Evolutionary conservation across 2,888 invertebrate genomes (phyloP).

Genomic region (Anoplius nigerrimus): DNA sequence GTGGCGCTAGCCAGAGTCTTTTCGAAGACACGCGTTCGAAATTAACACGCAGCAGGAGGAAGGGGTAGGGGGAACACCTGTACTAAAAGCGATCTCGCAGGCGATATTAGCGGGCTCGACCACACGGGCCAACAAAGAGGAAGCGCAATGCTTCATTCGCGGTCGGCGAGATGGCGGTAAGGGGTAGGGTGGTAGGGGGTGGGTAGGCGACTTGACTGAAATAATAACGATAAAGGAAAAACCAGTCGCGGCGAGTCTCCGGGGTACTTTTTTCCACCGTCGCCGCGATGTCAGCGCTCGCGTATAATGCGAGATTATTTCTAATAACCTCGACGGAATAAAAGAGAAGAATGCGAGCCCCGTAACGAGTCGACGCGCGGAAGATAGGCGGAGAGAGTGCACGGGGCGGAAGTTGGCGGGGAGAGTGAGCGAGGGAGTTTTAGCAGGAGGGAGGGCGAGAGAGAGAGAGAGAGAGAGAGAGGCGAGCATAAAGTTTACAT

Average conservation of each 20-base stretch:
- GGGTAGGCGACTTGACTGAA: background rate
- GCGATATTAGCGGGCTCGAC: no score
- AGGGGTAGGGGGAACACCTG: no score
- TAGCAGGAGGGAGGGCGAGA: conserved; percentile 7
- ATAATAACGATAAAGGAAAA: conserved; percentile 1
- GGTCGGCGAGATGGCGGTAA: no score
- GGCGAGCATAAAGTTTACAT: conserved; percentile 57
- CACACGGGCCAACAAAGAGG: no score
- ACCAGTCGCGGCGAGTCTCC: background rate
- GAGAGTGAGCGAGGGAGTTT: conserved; percentile 1
- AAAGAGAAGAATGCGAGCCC: conserved; percentile 10
- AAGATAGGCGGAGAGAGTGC: no score
- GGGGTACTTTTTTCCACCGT: background rate
- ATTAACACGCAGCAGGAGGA: no score
- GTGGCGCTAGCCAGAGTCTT: no score
- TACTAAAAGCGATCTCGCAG: no score
- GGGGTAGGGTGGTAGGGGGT: no score
- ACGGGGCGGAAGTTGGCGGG: background rate
- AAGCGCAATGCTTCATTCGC: no score
- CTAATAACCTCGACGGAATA: conserved; percentile 7
- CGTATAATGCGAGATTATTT: conserved; percentile 5
- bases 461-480: no score
- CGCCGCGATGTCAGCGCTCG: background rate
- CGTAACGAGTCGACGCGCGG: conserved; percentile 5
- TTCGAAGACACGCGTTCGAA: no score